phyloP scores from a whole-genome alignment of 2,113 vertebrate species.

The Perognathus longimembris region DNA sequence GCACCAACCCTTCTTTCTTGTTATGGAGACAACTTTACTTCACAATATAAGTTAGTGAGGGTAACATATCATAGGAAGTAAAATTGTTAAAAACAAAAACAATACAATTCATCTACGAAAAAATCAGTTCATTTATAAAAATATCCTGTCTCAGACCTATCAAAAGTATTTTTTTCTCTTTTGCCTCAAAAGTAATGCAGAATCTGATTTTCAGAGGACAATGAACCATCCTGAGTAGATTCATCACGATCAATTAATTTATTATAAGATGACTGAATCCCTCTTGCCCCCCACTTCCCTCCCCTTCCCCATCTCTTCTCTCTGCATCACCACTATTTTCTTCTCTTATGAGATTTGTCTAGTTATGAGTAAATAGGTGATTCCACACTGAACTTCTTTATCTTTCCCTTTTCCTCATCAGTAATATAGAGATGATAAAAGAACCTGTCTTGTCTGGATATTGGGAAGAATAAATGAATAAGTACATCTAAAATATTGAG shows the following conservation, averaged over 20 bases:
- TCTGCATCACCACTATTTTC: neutral
- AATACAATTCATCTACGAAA: neutral
- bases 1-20: neutral
- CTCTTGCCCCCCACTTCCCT: no score
- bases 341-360: constrained; percentile 30
- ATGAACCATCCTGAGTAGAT: neutral
- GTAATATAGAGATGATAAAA: neutral
- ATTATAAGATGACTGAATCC: neutral
- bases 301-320: no score
- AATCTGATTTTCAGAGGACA: neutral
- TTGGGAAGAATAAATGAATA: constrained; percentile 6
- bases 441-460: neutral
- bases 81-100: neutral
- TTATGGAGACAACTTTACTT: constrained; percentile 15
- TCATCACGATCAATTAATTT: neutral
- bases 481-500: neutral
- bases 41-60: neutral
- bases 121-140: neutral
- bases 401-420: neutral
- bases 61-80: neutral
- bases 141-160: neutral
- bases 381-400: neutral
- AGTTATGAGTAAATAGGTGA: neutral
- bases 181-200: neutral
- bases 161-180: neutral